Base-by-base conservation (phyloP, 2,113 vertebrate species). In the Nesogale talazaci region DNA sequence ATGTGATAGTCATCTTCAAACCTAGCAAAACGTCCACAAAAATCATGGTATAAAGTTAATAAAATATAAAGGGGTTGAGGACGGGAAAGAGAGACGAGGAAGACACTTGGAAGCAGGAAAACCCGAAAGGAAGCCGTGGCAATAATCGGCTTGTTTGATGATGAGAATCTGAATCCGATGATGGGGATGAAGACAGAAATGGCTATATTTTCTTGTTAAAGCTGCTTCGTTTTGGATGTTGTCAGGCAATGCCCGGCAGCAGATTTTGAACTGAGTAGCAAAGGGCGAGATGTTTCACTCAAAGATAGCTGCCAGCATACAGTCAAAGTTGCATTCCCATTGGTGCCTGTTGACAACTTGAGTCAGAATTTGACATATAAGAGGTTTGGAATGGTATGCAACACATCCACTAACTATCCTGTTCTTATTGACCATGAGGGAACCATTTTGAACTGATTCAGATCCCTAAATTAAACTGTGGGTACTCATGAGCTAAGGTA, bases 21-120 rank as follows among this genome's bases (percentile, higher is more conserved):
- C 46, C 46, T 20, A 90, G 17, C 20, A 91, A 83, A 86, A 40
- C 63, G 23, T 52, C 56, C 70, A 15, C 46, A 7, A 42, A 57
- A 95, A 75, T 38, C 34, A 61, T 77, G 63, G 34, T 87, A 6
- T 83, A 85, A 94, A 94, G 63, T 87, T 46, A 83, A 42, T 92
- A n/a, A 25, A n/a, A 61, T 25, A 84, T 88, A 70, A 82, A 89
- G 27, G 31, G 40, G 0, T 38, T 52, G 22, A 23, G 3, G 20
- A 63, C 22, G 81, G 8, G 81, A 65, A 63, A 2, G 42, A 46
- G 42, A 69, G 61, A 27, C 34, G 34, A 81, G 59, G 74, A 80
- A 52, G 29, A 79, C 25, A 46, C 31, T 77, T 77, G 40, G 40
- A 77, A 12, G 36, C 38, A 42, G 34, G 36, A 91, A 29, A 27